phyloP scores from a whole-genome alignment of 64 coral and sea anemone genomes.

The Actinia tenebrosa region DNA sequence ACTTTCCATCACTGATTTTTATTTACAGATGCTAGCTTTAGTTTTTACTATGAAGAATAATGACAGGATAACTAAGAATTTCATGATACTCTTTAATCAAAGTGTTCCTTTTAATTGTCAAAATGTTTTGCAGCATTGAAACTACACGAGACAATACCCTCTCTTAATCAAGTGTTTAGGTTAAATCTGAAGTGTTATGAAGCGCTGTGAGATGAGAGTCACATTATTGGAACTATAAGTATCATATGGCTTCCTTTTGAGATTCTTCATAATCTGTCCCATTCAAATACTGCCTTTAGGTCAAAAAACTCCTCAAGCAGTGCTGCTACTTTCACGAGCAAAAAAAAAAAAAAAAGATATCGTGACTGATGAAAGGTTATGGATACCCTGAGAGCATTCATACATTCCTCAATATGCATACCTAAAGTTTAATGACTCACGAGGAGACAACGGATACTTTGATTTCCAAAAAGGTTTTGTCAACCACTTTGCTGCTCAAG shows the following conservation, averaged over 20 bases:
- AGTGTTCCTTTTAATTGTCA: too few relatives aligned
- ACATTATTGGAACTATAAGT: too few relatives aligned
- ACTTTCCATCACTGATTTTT: too few relatives aligned
- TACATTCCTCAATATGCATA: not conserved
- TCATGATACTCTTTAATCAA: too few relatives aligned
- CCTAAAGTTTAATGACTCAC: not conserved
- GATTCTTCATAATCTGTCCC: not conserved
- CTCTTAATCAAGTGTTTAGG: not conserved
- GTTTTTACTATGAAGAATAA: too few relatives aligned
- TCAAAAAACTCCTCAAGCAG: not conserved
- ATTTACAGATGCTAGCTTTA: too few relatives aligned
- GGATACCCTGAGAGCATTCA: not conserved
- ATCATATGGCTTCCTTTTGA: not conserved
- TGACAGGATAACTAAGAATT: too few relatives aligned
- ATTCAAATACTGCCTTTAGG: not conserved
- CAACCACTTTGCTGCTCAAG: not conserved
- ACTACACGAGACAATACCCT: not conserved
- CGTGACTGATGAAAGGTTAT: not conserved
- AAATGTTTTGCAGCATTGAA: not conserved
- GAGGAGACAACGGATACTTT: not conserved
- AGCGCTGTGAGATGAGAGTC: too few relatives aligned
- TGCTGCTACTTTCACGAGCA: not conserved
- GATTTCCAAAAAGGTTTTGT: not conserved
- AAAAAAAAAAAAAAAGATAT: not conserved
- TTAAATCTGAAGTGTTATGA: conserved; percentile 9